Evolutionary conservation across 2,888 invertebrate genomes (phyloP).

Genomic region (Tinea semifulvella): DNA sequence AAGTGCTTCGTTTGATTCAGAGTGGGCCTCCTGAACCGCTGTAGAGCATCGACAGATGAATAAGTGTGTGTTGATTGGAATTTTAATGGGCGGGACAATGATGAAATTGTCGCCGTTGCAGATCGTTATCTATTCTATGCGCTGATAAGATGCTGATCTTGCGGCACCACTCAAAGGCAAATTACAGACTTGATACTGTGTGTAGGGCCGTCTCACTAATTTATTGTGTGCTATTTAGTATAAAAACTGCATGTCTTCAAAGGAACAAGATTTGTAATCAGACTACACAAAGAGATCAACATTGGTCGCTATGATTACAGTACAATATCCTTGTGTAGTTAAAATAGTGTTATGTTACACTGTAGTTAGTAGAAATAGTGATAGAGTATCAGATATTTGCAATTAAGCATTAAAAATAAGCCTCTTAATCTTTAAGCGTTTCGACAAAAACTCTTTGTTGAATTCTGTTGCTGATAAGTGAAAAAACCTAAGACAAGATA

Average conservation of each 20-base stretch:
- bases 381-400: no score
- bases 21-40: not conserved
- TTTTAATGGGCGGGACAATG: constrained; percentile 64
- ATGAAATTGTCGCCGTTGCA: constrained; percentile 45
- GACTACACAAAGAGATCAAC: no score
- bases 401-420: no score
- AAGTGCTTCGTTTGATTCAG: not conserved
- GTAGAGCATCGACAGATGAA: constrained; percentile 56
- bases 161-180: constrained; percentile 61
- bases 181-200: constrained; percentile 41
- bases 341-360: no score
- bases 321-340: no score
- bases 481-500: no score
- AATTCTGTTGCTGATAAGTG: no score
- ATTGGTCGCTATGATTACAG: no score
- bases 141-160: constrained; percentile 46
- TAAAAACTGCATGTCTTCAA: not conserved
- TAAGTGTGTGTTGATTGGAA: constrained; percentile 56
- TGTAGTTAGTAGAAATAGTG: no score
- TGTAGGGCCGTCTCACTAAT: not conserved
- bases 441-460: no score
- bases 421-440: no score
- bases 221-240: constrained; percentile 5
- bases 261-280: no score
- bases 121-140: constrained; percentile 54